Conservation (phyloP, 2,797 vertebrate genomes). For the Thripadectes ignobilis region DNA sequence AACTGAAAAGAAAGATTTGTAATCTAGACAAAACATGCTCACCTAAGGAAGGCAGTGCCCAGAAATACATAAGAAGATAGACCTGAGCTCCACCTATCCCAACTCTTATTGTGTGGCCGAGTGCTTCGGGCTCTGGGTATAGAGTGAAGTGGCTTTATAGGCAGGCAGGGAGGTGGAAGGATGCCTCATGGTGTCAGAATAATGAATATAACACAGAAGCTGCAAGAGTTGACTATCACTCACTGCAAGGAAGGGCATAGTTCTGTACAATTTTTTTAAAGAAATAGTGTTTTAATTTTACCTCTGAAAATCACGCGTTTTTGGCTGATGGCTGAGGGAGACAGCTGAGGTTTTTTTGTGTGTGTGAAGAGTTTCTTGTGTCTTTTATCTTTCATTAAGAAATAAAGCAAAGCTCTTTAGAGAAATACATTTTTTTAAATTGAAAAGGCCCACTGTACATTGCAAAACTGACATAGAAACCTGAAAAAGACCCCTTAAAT, state of each 20-base stretch:
- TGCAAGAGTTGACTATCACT: neutral
- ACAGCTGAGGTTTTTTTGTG: neutral
- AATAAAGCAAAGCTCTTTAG: neutral
- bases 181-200: neutral
- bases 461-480: neutral
- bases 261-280: neutral
- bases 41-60: neutral
- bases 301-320: neutral
- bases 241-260: neutral
- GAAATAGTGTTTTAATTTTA: neutral
- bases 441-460: neutral
- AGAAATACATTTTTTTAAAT: neutral
- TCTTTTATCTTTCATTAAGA: neutral
- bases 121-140: neutral
- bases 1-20: neutral
- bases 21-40: accelerated
- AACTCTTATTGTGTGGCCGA: neutral
- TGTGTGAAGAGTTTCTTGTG: neutral
- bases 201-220: neutral
- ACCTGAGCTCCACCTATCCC: neutral
- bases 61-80: neutral
- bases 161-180: neutral
- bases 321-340: neutral
- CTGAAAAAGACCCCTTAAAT: neutral
- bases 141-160: accelerated